Evolutionary conservation across 1,140 invertebrate genomes (phyloP).

Genomic region (Apis cerana): DNA sequence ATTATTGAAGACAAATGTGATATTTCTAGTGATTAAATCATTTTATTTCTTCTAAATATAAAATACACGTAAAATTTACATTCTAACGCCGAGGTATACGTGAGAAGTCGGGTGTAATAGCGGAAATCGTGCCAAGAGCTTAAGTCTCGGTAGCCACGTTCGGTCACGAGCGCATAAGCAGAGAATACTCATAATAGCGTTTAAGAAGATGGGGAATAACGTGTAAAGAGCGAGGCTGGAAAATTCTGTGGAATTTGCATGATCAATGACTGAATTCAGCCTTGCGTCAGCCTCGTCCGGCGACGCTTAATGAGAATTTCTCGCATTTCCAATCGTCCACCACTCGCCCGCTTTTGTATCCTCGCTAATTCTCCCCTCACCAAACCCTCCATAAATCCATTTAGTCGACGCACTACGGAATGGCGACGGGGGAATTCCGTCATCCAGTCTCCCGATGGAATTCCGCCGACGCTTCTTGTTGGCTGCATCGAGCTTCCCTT

Average conservation of each 20-base stretch:
- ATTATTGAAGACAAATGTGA: too few relatives aligned
- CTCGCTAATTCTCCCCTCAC: slow-evolving; percentile 23
- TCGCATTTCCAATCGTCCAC: slow-evolving; percentile 61
- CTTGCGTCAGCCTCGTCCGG: neutral
- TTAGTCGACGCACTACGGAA: neutral
- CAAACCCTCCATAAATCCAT: slow-evolving; percentile 13
- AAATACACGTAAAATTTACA: too few relatives aligned
- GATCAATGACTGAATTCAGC: slow-evolving; percentile 63
- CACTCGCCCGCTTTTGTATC: slow-evolving; percentile 39
- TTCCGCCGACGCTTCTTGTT: neutral
- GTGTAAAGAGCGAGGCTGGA: slow-evolving; percentile 46
- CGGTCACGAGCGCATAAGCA: slow-evolving; percentile 51
- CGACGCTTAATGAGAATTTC: slow-evolving; percentile 69
- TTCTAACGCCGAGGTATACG: too few relatives aligned
- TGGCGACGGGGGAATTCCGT: slow-evolving; percentile 24
- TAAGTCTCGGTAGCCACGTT: neutral
- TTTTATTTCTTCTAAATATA: too few relatives aligned
- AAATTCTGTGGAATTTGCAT: slow-evolving; percentile 58
- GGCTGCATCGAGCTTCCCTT: neutral
- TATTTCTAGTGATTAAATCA: too few relatives aligned
- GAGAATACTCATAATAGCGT: slow-evolving; percentile 55
- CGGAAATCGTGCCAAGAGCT: neutral
- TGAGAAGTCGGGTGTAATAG: too few relatives aligned
- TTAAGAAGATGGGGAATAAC: neutral
- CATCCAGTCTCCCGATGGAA: slow-evolving; percentile 3